A percentile compares a stretch with the other conserved stretches of the same genome.
Conservation (phyloP, 2,797 vertebrate species). For the Poecile montanus region DNA sequence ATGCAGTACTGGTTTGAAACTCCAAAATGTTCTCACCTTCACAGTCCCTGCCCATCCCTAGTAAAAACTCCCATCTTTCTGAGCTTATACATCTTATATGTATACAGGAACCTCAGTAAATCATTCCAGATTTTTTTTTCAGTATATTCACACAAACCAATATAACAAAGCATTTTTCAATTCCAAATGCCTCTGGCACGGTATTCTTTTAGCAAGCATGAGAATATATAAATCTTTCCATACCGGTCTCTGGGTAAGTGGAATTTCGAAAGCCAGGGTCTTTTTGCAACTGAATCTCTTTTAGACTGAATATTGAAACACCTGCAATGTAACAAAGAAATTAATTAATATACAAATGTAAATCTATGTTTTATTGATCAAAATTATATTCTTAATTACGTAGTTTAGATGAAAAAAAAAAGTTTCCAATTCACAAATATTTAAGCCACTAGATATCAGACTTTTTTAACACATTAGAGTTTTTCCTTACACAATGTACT, state of each 20-base stretch:
- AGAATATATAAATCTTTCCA: background rate
- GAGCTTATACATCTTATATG: background rate
- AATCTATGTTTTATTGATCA: background rate
- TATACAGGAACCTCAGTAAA: background rate
- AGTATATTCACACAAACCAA: background rate
- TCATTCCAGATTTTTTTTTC: background rate
- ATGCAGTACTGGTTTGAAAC: background rate
- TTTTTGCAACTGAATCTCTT: slow-evolving; percentile 97
- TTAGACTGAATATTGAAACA: slow-evolving; percentile 96
- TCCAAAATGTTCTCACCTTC: background rate
- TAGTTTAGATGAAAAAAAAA: background rate
- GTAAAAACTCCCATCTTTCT: background rate
- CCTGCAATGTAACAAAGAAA: slow-evolving; percentile 77
- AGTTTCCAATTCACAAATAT: background rate
- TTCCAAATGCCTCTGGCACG: background rate
- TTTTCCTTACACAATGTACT: background rate
- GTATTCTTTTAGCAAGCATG: background rate
- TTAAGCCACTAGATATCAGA: background rate
- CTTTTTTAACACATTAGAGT: background rate
- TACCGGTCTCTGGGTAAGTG: slow-evolving; percentile 94
- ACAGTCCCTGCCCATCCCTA: background rate
- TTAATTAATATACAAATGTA: background rate
- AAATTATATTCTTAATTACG: background rate
- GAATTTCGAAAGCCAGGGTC: slow-evolving; percentile 98
- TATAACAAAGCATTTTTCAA: background rate